Base-by-base conservation (phyloP, 2,797 vertebrate genomes). In the Scarus forsteni region DNA sequence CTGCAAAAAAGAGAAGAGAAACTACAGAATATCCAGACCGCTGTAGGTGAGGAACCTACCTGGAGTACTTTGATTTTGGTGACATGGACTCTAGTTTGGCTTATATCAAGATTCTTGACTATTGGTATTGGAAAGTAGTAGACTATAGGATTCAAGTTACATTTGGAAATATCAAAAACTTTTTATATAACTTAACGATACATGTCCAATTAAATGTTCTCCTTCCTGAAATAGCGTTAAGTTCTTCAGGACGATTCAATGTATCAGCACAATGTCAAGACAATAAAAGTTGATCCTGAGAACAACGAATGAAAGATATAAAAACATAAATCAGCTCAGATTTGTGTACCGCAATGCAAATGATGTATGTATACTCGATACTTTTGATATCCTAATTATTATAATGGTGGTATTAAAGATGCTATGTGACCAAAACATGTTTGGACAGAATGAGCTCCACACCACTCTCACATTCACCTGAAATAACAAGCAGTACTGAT, bases 361-460 rank as follows among this genome's bases (percentile, higher is more conserved):
- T 91, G 86, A 93, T 93, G 92, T 93, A 93, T 93, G 92, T 93
- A 93, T 93, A 91, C 92, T 93, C 92, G 72, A 93, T 93, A 93
- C 91, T 93, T 93, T 93, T 92, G 89, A 93, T 93, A 92, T 93
- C 87, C 91, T 93, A 93, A 93, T 93, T 92, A 93, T 92, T 93
- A 92, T 92, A 93, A 93, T 92, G 92, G 92, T 93, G 92, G 90
- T 93, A 93, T 93, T 92, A 93, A 93, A 93, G 92, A 93, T 92
- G 92, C 92, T 93, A 93, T 93, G 92, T 93, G 92, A 92, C 92
- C 90, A 92, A 93, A 80, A 89, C 65, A 78, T 73, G 85, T 85
- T 84, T 88, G 77, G 65, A 80, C 56, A 67, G 59, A 79, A 75
- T 85, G 59, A 80, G 65, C 73, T 75, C 54, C 75, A 66, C 65